These are phyloP conservation scores for Phenganax stokvisi DNA, from an alignment of 92 coral and sea anemone genomes.

Conservation along the genomic window DNA sequence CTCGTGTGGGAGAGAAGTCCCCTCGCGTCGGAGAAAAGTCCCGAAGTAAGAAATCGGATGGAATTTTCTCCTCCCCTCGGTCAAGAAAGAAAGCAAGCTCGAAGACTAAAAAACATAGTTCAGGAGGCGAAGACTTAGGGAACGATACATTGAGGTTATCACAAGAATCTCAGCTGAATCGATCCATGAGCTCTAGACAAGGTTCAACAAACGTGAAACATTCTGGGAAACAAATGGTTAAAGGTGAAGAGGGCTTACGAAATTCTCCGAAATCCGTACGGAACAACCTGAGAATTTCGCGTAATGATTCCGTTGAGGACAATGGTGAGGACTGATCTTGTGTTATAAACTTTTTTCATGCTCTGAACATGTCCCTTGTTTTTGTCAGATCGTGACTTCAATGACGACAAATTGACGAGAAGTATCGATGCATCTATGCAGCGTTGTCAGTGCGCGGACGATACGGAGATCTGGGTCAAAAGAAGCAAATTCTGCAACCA, in stretches of 20 bases:
- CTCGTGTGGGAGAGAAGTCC: constrained; percentile 22
- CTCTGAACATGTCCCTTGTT: neutral
- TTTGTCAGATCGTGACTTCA: neutral
- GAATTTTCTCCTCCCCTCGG: constrained; percentile 14
- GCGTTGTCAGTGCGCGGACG: constrained; percentile 38
- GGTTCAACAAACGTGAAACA: constrained; percentile 24
- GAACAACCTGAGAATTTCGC: neutral
- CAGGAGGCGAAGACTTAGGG: neutral
- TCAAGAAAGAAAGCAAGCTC: constrained; percentile 26
- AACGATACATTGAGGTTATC: neutral
- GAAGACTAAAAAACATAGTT: constrained; percentile 8
- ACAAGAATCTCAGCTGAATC: constrained; percentile 9
- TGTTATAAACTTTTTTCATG: neutral
- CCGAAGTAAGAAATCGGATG: constrained; percentile 21
- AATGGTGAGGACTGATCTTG: neutral
- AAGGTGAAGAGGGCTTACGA: constrained; percentile 15
- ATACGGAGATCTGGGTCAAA: constrained; percentile 30
- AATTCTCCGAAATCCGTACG: neutral
- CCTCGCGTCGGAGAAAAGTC: constrained; percentile 16
- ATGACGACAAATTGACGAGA: constrained; percentile 1
- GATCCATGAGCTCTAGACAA: constrained; percentile 6
- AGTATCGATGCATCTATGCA: neutral
- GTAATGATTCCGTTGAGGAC: constrained; percentile 20
- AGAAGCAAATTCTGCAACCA: constrained; percentile 28
- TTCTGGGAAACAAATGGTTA: constrained; percentile 1